phyloP scores from a whole-genome alignment of 2,113 vertebrate species.

The Protobothrops flavoviridis region DNA sequence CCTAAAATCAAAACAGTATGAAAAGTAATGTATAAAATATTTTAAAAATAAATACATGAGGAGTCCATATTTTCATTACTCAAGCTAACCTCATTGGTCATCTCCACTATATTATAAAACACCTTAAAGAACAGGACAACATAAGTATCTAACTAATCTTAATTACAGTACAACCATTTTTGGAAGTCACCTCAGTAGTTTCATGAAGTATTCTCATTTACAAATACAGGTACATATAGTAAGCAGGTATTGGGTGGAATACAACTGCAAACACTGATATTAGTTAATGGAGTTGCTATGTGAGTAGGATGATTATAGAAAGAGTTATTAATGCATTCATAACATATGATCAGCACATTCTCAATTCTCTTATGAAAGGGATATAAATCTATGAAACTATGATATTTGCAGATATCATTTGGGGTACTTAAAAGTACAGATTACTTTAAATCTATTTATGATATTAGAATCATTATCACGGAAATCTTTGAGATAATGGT shows the following conservation, averaged over 20 bases:
- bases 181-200: background rate
- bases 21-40: background rate
- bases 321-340: background rate
- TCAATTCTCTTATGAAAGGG: background rate
- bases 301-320: background rate
- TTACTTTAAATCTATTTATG: constrained; percentile 8
- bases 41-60: background rate
- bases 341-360: background rate
- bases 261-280: background rate
- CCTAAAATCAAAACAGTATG: background rate
- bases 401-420: background rate
- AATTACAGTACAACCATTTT: background rate
- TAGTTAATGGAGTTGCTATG: background rate
- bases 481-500: background rate
- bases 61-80: background rate
- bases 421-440: background rate
- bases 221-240: background rate
- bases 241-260: background rate
- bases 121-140: background rate
- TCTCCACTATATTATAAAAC: background rate
- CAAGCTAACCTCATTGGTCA: background rate
- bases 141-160: background rate
- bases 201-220: background rate
- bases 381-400: background rate
- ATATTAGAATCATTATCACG: constrained; percentile 7